These are phyloP conservation scores for Lycopodina hypogea DNA, from an alignment of 37 sponge, comb jelly and placozoan species.

Conservation along the genomic window DNA sequence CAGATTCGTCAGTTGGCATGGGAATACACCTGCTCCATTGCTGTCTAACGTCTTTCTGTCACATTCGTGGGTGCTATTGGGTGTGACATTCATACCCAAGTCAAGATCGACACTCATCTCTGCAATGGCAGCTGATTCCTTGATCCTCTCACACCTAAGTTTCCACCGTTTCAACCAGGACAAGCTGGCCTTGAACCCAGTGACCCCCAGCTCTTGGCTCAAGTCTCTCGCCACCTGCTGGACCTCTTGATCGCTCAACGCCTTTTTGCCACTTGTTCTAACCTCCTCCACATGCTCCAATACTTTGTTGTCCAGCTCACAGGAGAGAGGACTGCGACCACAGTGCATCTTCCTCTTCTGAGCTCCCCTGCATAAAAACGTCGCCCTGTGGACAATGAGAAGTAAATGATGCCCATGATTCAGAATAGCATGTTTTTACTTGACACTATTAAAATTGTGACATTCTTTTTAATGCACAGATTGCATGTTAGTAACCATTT, in stretches of 20 bases:
- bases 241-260: constrained; percentile 40
- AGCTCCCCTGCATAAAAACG: constrained; percentile 24
- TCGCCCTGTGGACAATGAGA: not conserved
- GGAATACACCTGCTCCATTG: not conserved
- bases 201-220: constrained; percentile 25
- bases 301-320: constrained; percentile 61
- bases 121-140: too few species aligned
- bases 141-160: constrained; percentile 4
- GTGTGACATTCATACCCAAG: too few species aligned
- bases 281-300: constrained; percentile 26
- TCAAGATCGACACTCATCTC: too few species aligned
- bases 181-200: constrained; percentile 57
- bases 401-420: too few species aligned
- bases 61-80: too few species aligned
- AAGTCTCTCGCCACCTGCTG: constrained; percentile 39
- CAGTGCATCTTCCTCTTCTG: constrained; percentile 45
- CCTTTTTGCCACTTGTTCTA: constrained; percentile 12
- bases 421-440: too few species aligned
- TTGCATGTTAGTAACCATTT: too few species aligned
- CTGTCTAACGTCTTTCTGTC: too few species aligned
- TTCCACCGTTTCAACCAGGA: constrained; percentile 77
- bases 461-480: too few species aligned
- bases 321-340: constrained; percentile 46
- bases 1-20: not conserved
- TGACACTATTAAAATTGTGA: too few species aligned